phyloP scores from a whole-genome alignment of 2,888 invertebrate genomes.

The Platycnemis pennipes region DNA sequence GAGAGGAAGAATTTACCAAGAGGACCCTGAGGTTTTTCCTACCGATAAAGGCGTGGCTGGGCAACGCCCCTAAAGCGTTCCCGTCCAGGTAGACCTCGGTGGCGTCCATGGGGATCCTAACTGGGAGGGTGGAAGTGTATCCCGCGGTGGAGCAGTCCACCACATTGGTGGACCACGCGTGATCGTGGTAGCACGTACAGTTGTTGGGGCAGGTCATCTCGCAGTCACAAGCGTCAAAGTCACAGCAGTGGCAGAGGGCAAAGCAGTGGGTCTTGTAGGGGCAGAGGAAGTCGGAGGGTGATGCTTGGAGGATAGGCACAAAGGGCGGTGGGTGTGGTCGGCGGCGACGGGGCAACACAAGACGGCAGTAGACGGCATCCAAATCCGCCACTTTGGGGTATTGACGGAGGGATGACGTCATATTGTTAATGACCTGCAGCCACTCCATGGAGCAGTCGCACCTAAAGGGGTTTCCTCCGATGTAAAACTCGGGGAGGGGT shows the following conservation, averaged over 20 bases:
- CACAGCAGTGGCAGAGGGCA: slow-evolving; percentile 96
- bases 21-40: slow-evolving; percentile 93
- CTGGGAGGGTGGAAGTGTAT: slow-evolving; percentile 89
- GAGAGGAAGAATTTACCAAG: slow-evolving; percentile 93
- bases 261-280: slow-evolving; percentile 96
- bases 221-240: slow-evolving; percentile 98
- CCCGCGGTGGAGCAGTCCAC: slow-evolving; percentile 93
- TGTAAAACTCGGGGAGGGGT: slow-evolving; percentile 93
- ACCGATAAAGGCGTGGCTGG: slow-evolving; percentile 94
- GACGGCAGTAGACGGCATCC: slow-evolving; percentile 93
- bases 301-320: slow-evolving; percentile 92
- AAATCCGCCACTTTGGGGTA: slow-evolving; percentile 95
- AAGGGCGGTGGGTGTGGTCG: slow-evolving; percentile 80
- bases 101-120: slow-evolving; percentile 96
- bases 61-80: slow-evolving; percentile 92
- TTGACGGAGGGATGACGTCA: slow-evolving; percentile 85
- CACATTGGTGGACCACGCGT: slow-evolving; percentile 95
- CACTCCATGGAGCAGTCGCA: slow-evolving; percentile 98
- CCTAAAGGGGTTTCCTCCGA: slow-evolving; percentile 95
- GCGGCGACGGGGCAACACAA: slow-evolving; percentile 91
- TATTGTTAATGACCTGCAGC: slow-evolving; percentile 94
- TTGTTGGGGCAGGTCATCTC: slow-evolving; percentile 97
- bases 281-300: slow-evolving; percentile 94
- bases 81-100: slow-evolving; percentile 97
- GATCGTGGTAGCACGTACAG: slow-evolving; percentile 97